Percentiles rank a stretch among this genome's conserved stretches.
These are phyloP conservation scores for Mareca penelope DNA, from an alignment of 2,797 vertebrate species.

Conservation along the genomic window DNA sequence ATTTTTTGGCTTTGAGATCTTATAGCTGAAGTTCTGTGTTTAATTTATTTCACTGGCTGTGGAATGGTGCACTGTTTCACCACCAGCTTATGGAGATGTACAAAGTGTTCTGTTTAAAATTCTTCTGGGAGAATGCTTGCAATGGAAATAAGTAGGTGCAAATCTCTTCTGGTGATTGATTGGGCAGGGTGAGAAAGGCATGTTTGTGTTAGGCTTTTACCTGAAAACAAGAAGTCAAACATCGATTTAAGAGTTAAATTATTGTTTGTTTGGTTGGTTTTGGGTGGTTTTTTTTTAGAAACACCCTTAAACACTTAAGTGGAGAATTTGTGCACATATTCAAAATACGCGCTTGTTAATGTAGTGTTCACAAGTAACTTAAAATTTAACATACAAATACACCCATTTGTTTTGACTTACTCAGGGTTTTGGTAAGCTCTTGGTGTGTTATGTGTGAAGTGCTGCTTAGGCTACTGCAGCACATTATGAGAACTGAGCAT, in stretches of 20 bases:
- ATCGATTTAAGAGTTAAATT: neutral
- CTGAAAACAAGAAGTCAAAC: neutral
- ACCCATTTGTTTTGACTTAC: neutral
- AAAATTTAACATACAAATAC: neutral
- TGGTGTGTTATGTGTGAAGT: neutral
- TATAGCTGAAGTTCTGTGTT: neutral
- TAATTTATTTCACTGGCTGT: neutral
- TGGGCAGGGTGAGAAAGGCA: neutral
- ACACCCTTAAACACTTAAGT: neutral
- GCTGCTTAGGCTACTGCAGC: neutral
- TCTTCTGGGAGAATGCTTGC: neutral
- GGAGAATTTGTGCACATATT: neutral
- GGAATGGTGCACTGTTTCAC: neutral
- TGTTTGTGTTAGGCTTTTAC: neutral
- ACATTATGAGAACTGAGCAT: neutral
- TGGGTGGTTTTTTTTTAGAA: neutral
- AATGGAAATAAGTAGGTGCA: neutral
- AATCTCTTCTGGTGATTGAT: neutral
- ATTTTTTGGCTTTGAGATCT: neutral
- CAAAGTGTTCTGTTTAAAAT: neutral
- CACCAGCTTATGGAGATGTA: neutral
- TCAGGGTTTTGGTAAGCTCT: accelerated
- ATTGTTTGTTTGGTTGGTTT: neutral
- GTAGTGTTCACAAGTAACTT: neutral
- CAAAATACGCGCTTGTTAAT: neutral